Evolutionary conservation across 2,113 vertebrate genomes (phyloP), one percentile per base, ranked within the genome.

Genomic region (Phylloscopus whistleri): DNA sequence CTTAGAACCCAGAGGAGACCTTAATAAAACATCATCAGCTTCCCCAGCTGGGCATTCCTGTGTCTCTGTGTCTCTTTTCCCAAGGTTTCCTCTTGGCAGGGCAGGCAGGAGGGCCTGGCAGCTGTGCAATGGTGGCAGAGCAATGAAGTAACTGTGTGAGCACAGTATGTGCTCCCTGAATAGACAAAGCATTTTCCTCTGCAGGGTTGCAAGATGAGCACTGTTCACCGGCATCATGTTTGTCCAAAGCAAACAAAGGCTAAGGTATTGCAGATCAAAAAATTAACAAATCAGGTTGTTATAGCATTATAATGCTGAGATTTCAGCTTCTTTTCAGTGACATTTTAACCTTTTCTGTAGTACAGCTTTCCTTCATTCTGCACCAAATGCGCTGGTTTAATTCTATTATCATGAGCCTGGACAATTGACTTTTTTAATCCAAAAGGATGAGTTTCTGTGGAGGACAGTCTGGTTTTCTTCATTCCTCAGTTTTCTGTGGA

Each of bases 31-130:
- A 30, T 2, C 6, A 39, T 27, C 51, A 37, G 6, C 16, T 81
- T 43, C 13, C 18, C n/a, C 1, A 0, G 18, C 14, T 10, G 23
- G 14, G 16, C 51, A 73, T 2, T 10, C 10, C 13, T 1, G 0
- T 33, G 30, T 35, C n/a, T 84, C 21, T 84, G 31, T 43, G 41
- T 33, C 10, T 79, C 43, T 35, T 87, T 52, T 43, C 21, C 16
- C 3, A 5, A 74, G 51, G 70, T 39, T 88, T 93, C 8, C 51
- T 78, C 52, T 58, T 10, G 2, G 22, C 51, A 74, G 51, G n/a
- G 31, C 31, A 53, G 31, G 51, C 22, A 30, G n/a, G 39, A 78
- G 48, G n/a, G 28, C 51, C 43, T 7, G 3, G 73, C 46, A 48
- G 17, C 0, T 0, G 8, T 4, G 44, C 2, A 7, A 5, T 23